A percentile compares a stretch with the other conserved stretches of the same genome.
Evolutionary conservation across 2,113 vertebrate species (phyloP).

Genomic region (Manacus vitellinus): DNA sequence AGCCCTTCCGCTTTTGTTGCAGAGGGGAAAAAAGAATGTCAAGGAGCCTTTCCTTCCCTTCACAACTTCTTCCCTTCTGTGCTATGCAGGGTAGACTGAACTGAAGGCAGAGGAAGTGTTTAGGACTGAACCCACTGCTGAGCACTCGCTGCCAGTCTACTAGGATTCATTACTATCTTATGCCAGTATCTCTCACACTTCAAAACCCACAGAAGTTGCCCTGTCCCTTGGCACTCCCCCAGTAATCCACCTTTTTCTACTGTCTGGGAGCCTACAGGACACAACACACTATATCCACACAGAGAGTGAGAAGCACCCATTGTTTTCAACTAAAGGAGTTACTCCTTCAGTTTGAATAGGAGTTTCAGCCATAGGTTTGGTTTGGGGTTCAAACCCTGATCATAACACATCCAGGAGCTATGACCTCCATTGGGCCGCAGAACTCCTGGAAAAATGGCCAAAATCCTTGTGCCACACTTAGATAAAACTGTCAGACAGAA

Average conservation of each 20-base stretch:
- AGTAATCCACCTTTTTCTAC: neutral
- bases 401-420: neutral
- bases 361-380: neutral
- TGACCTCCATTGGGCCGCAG: rapidly evolving
- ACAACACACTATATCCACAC: neutral
- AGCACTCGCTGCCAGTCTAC: neutral
- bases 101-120: neutral
- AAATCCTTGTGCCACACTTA: neutral
- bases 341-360: neutral
- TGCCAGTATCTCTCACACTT: neutral
- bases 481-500: neutral
- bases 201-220: neutral
- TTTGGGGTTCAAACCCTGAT: neutral
- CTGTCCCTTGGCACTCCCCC: neutral
- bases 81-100: neutral
- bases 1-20: neutral
- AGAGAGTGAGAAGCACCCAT: neutral
- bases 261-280: neutral
- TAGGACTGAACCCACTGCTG: neutral
- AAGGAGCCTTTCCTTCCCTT: neutral
- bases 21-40: neutral
- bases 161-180: neutral
- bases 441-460: neutral
- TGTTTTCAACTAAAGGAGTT: neutral
- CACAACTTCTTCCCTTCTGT: neutral